Evolutionary conservation across 2,113 vertebrate genomes (phyloP).

Genomic region (Perca schrenkii): DNA sequence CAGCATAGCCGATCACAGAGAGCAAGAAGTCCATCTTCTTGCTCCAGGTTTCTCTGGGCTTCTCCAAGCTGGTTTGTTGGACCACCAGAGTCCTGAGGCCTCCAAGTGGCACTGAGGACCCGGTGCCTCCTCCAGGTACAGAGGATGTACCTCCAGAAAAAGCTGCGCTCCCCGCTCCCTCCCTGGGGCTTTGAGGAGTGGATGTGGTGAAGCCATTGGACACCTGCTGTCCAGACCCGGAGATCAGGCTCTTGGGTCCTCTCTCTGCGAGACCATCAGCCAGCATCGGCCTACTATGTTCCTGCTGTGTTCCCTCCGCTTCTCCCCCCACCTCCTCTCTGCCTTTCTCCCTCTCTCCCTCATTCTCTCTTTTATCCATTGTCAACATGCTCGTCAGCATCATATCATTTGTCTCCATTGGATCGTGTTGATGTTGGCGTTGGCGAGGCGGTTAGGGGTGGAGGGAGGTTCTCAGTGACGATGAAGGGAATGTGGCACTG

Average conservation of each 20-base stretch:
- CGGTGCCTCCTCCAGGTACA: constrained; percentile 35
- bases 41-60: constrained; percentile 93
- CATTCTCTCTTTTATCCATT: constrained; percentile 64
- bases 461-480: constrained; percentile 54
- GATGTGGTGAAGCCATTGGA: constrained; percentile 90
- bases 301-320: constrained; percentile 80
- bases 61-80: constrained; percentile 88
- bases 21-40: constrained; percentile 99
- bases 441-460: constrained; percentile 64
- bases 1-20: constrained; percentile 96
- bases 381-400: constrained; percentile 80
- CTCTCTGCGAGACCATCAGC: constrained; percentile 74
- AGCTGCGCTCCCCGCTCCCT: constrained; percentile 65
- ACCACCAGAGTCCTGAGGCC: constrained; percentile 85
- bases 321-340: constrained; percentile 80
- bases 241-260: constrained; percentile 76
- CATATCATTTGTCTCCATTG: constrained; percentile 90
- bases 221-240: constrained; percentile 82
- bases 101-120: constrained; percentile 41
- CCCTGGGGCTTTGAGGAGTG: constrained; percentile 84
- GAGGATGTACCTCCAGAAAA: constrained; percentile 38
- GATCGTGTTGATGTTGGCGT: constrained; percentile 64
- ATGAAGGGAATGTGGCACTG: constrained; percentile 69
- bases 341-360: constrained; percentile 63
- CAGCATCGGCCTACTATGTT: constrained; percentile 84